Evolutionary conservation across 2,888 invertebrate species (phyloP).

Genomic region (Polietes domitor): DNA sequence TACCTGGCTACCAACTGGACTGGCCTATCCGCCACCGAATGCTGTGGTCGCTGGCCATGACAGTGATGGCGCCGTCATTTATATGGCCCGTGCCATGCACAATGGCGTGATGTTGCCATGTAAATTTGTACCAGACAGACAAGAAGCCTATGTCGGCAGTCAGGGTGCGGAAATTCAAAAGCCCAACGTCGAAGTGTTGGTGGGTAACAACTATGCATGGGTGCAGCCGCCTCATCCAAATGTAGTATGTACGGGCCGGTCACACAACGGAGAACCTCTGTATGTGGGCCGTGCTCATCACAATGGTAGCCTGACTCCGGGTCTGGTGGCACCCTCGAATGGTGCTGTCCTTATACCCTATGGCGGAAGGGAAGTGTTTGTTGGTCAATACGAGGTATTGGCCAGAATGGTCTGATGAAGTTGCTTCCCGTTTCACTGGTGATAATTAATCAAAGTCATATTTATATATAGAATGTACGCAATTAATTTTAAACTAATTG

Average conservation of each 20-base stretch:
- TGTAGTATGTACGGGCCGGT: constrained; percentile 80
- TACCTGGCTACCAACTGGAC: constrained; percentile 73
- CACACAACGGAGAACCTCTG: constrained; percentile 81
- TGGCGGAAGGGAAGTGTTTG: constrained; percentile 80
- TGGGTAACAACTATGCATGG: constrained; percentile 83
- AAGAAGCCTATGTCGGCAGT: constrained; percentile 82
- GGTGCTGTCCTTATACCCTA: constrained; percentile 81
- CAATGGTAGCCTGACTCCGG: constrained; percentile 83
- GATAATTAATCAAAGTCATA: no score
- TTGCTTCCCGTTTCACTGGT: no score
- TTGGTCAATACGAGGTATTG: constrained; percentile 80
- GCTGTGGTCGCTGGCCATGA: constrained; percentile 79
- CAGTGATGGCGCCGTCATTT: constrained; percentile 77
- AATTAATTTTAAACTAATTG: no score
- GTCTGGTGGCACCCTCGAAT: constrained; percentile 82
- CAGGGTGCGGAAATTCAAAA: constrained; percentile 83
- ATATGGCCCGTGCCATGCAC: constrained; percentile 81
- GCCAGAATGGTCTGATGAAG: constrained; percentile 60
- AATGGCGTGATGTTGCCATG: constrained; percentile 84
- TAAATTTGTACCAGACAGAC: constrained; percentile 83
- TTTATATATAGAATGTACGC: no score
- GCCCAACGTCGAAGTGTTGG: constrained; percentile 82
- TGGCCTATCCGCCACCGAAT: constrained; percentile 77
- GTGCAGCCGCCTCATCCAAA: constrained; percentile 78
- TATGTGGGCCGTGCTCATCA: constrained; percentile 83